A percentile compares a stretch with the other conserved stretches of the same genome.
Evolutionary conservation across 2,888 invertebrate species (phyloP).

Genomic region (Himalopsyche anomala): DNA sequence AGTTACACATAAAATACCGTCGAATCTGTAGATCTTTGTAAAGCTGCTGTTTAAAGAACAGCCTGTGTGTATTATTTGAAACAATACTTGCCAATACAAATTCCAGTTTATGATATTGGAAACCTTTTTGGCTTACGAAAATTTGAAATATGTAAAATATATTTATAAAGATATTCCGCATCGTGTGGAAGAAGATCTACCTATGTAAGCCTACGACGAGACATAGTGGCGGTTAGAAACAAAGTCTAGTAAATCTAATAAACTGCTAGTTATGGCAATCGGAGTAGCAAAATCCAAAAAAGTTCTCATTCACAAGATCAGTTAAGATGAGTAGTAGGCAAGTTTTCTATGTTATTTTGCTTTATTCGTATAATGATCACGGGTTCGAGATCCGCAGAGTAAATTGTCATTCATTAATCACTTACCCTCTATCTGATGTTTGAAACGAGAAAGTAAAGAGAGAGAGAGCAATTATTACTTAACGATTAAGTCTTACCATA

Average conservation of each 20-base stretch:
- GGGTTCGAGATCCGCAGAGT: no score
- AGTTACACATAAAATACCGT: background rate
- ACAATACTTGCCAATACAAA: slow-evolving; percentile 40
- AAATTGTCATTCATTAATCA: no score
- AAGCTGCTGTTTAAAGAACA: slow-evolving; percentile 13
- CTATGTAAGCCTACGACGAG: background rate
- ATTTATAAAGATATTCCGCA: slow-evolving; percentile 6
- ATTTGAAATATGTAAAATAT: slow-evolving; percentile 28
- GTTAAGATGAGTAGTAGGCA: no score
- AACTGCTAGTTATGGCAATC: no score
- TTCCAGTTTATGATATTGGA: slow-evolving; percentile 24
- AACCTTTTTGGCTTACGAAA: slow-evolving; percentile 15
- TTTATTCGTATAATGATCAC: no score
- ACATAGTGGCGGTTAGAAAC: background rate
- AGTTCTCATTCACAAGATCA: no score
- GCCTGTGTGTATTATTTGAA: slow-evolving; percentile 18
- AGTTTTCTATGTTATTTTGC: no score
- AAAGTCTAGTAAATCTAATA: background rate
- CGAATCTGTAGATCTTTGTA: background rate
- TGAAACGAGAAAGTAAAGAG: no score
- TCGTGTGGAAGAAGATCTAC: background rate
- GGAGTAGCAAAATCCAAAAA: no score
- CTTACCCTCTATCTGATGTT: no score
- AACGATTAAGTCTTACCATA: no score
- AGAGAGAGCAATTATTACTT: no score